Evolutionary conservation across 2,888 invertebrate species (phyloP), one percentile per base, ranked within the genome.

Genomic region (Darwinula stevensoni): DNA sequence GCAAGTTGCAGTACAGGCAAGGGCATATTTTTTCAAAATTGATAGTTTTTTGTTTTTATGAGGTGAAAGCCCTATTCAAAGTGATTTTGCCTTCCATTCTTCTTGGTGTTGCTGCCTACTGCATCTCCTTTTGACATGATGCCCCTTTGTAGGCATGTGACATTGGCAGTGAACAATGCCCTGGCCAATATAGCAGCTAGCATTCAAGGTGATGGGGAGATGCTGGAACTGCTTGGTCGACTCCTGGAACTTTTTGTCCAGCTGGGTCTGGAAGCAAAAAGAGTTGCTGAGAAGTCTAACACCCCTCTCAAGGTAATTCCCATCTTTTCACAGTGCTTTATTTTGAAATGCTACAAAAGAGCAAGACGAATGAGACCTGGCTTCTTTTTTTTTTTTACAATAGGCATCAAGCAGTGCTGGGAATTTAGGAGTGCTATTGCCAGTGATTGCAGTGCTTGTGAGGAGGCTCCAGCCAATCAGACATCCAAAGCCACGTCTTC

Each of bases 201-300:
- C 48, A 67, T 94, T 13, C 71, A 78, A 44, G 84, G 82, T 2
- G 78, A 84, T 38, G 53, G 62, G 1, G 72, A 74, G 37, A 67
- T 82, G 49, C 61, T 72, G 33, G 86, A 88, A 44, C 54, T 91
- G 27, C 54, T 94, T 16, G 72, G 75, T 2, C 64, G 84, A 16
- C 58, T 99, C 32, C 57, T 99, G 31, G 97, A 97, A 53, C 56
- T 97, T 29, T 99, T 94, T 55, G 91, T 97, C 2, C 91, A 91
- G 49, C 65, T 99, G 36, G 97, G 97, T 1, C 57, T 99, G 34
- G 97, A 94, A 50, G 86, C 88, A 1, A 88, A 94, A 51, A 59
- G 91, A 27, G 78, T 86, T 17, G 80, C 78, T 30, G 94, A 97
- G 45, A 75, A 84, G 46, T 70, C 75, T 16, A 73, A 80, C 3